Conservation (phyloP, 2,113 vertebrate genomes). For the Lophius piscatorius region DNA sequence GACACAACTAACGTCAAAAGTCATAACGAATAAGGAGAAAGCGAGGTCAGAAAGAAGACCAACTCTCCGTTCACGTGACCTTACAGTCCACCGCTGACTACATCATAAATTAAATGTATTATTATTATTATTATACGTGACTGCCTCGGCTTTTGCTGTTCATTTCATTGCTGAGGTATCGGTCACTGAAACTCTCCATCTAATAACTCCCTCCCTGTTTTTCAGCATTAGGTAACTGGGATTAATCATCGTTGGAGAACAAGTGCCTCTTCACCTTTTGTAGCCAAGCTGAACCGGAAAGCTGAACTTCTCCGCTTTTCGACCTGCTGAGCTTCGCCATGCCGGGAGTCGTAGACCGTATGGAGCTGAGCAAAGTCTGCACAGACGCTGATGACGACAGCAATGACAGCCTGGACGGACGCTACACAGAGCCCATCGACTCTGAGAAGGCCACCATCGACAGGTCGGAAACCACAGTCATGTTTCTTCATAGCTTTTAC, state of each 20-base stretch:
- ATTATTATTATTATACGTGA: no score
- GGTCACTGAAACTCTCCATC: neutral
- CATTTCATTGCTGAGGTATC: no score
- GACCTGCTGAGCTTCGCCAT: conserved; percentile 25
- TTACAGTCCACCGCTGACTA: no score
- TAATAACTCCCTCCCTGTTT: neutral
- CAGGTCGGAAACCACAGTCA: conserved; percentile 81
- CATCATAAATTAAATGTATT: no score
- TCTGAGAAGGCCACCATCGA: conserved; percentile 86
- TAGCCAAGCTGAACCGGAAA: conserved; percentile 2
- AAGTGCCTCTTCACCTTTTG: neutral
- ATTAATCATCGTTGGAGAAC: neutral
- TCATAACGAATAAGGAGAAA: no score
- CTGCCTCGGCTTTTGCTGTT: no score
- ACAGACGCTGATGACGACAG: conserved; percentile 88
- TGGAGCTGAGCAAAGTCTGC: conserved; percentile 92
- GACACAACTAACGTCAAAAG: no score
- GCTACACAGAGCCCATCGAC: conserved; percentile 76
- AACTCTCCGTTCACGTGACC: no score
- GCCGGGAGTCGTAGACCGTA: conserved; percentile 83
- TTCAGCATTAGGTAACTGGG: neutral
- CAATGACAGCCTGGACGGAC: conserved; percentile 86
- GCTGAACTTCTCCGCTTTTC: neutral
- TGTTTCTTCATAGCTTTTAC: no score
- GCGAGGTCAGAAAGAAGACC: no score